phyloP scores from a whole-genome alignment of 2,888 invertebrate genomes.

The Ernsta delagoae region DNA sequence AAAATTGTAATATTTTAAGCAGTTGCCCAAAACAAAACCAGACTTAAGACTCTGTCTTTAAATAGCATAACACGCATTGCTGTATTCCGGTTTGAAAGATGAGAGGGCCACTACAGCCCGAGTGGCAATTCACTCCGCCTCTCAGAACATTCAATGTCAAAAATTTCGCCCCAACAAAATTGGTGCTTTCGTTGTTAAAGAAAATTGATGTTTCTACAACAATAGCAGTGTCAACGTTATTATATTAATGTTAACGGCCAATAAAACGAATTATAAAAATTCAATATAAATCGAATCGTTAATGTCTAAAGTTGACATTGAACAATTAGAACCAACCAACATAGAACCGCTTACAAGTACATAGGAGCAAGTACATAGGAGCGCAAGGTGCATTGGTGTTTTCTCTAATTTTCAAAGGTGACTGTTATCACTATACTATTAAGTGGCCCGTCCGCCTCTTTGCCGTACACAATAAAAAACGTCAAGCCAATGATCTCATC shows the following conservation, averaged over 20 bases:
- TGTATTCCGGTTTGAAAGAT: slow-evolving; percentile 28
- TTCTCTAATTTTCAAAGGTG: too few species aligned
- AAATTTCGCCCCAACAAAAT: slow-evolving; percentile 26
- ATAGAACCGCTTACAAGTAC: too few species aligned
- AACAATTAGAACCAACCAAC: too few species aligned
- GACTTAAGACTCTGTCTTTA: slow-evolving; percentile 17
- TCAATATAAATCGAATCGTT: too few species aligned
- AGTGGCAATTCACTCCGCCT: slow-evolving; percentile 29
- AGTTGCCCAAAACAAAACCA: slow-evolving; percentile 6
- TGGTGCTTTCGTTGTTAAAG: slow-evolving; percentile 18
- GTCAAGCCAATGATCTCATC: not conserved
- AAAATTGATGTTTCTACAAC: not conserved
- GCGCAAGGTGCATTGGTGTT: too few species aligned
- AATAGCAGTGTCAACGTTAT: not conserved
- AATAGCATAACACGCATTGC: slow-evolving; percentile 31
- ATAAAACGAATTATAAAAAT: too few species aligned
- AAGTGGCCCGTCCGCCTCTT: too few species aligned
- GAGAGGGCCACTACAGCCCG: slow-evolving; percentile 11
- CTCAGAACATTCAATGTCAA: slow-evolving; percentile 32
- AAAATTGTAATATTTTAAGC: not conserved
- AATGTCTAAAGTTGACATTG: too few species aligned
- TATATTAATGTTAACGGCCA: too few species aligned
- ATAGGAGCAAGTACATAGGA: too few species aligned
- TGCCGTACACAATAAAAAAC: too few species aligned
- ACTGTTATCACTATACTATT: too few species aligned